phyloP scores from a whole-genome alignment of 2,888 invertebrate species.

The Diploptera punctata region DNA sequence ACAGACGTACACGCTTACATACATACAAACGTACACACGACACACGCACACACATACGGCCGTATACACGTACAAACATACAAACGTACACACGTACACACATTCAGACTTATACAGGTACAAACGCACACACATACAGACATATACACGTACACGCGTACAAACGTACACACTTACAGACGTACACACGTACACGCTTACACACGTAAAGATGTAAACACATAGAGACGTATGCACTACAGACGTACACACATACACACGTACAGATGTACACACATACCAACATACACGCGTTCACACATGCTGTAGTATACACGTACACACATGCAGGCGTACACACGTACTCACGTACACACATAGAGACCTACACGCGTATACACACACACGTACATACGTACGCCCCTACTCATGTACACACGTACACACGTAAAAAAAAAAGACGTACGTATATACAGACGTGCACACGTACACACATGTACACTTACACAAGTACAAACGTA shows the following conservation, averaged over 20 bases:
- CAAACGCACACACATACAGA: background rate
- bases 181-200: background rate
- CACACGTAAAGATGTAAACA: background rate
- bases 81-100: background rate
- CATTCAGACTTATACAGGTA: background rate
- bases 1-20: too few relatives aligned
- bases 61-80: background rate
- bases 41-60: background rate
- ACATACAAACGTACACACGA: background rate
- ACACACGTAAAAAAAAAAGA: too few relatives aligned
- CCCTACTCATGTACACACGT: too few relatives aligned
- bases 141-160: background rate
- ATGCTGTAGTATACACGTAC: too few relatives aligned
- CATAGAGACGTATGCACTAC: background rate
- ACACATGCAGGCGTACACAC: too few relatives aligned
- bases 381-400: too few relatives aligned
- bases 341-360: too few relatives aligned
- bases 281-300: too few relatives aligned
- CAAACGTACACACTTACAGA: background rate
- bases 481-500: background rate
- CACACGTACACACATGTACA: background rate
- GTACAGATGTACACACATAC: background rate
- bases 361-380: too few relatives aligned
- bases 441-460: too few relatives aligned
- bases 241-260: background rate